These are phyloP conservation scores for Trichogramma dendrolimi DNA, from an alignment of 2,888 invertebrate genomes.

Conservation along the genomic window DNA sequence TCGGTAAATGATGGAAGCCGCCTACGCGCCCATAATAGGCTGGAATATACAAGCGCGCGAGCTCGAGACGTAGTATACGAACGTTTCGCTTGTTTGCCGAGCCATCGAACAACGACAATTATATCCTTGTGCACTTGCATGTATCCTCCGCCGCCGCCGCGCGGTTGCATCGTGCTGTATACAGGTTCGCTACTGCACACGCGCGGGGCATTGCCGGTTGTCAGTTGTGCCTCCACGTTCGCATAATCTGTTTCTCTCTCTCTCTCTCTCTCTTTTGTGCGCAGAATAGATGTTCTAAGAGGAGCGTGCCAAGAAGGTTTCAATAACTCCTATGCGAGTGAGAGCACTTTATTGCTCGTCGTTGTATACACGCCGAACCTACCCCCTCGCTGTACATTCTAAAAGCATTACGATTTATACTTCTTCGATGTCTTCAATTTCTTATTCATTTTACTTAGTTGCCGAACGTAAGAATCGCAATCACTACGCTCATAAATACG, in stretches of 20 bases:
- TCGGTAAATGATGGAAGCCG: conserved; percentile 1
- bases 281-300: not conserved
- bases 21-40: not conserved
- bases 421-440: too few species aligned
- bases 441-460: too few species aligned
- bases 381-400: too few species aligned
- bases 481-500: too few species aligned
- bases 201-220: not conserved
- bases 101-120: conserved; percentile 20
- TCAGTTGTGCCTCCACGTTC: not conserved
- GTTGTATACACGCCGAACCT: too few species aligned
- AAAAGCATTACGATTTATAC: too few species aligned
- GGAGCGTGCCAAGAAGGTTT: not conserved
- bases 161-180: too few species aligned
- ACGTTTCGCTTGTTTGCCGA: conserved; percentile 9
- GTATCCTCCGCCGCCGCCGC: too few species aligned
- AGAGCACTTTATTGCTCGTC: too few species aligned
- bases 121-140: not conserved
- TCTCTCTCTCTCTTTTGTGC: not conserved
- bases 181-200: too few species aligned
- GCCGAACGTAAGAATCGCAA: too few species aligned
- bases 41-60: not conserved
- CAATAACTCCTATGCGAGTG: too few species aligned
- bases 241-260: not conserved
- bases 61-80: not conserved